Base-by-base conservation (phyloP, 2,888 invertebrate genomes). In the Drosophila sordidula region DNA sequence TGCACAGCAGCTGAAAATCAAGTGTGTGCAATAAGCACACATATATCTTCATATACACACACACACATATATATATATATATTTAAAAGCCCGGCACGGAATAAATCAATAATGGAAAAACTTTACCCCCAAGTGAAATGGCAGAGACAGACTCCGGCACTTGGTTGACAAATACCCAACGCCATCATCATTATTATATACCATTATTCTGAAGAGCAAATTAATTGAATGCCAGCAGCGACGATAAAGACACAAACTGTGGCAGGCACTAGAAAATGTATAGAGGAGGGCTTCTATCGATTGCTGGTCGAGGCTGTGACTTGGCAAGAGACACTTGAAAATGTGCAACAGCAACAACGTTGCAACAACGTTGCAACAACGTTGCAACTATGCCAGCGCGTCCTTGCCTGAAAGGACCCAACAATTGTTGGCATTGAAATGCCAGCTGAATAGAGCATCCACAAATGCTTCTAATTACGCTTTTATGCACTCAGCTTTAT, bases 141-240 rank as follows among this genome's bases (percentile, higher is more conserved):
- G 3, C 9, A 29, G 29, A 44, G 44, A 54, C 36, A 8, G 16
- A 54, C 29, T 36, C 16, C 18, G 36, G 50, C 38, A 46, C 36
- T 66, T 57, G 47, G 56, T 62, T 69, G 62, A 65, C 57, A 64
- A 52, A 42, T 49, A 39, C 14, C 58, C 70, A 73, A 66, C 51
- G 76, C 51, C 82, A 76, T 78, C 82, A 76, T 78, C 67, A 70
- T 42, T 64, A 78, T 57, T 46, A 70, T 52, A 77, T 71, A 59
- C 64, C 69, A 74, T 74, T 73, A 69, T 41, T 52, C 42, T 50
- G 61, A 54, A 54, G 54, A 54, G 73, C 59, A 75, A 76, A 74
- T 81, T 85, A 85, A 82, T 85, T 82, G 82, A 81, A 84, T 78
- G 68, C 56, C 77, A 70, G 57, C 62, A 16, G 45, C n/a, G 25